Conservation (phyloP, 1,140 invertebrate species). For the Drosophila azteca region DNA sequence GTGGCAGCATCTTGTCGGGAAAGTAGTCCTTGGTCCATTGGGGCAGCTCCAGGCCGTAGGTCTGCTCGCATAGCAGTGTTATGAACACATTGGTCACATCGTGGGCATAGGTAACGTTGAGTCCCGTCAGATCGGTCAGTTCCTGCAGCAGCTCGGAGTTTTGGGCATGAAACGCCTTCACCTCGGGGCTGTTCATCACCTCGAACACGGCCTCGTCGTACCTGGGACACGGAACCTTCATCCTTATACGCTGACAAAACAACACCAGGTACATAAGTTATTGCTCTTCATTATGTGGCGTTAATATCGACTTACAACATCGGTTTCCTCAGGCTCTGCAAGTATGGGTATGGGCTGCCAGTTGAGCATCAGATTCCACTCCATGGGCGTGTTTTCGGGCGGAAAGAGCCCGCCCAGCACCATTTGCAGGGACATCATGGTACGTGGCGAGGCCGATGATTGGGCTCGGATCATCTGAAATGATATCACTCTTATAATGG, state of each 20-base stretch:
- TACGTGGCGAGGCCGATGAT: slow-evolving; percentile 89
- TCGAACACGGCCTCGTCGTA: slow-evolving; percentile 85
- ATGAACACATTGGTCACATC: slow-evolving; percentile 87
- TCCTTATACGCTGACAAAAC: slow-evolving; percentile 84
- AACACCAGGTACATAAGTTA: neutral
- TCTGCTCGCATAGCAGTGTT: slow-evolving; percentile 86
- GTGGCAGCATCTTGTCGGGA: slow-evolving; percentile 85
- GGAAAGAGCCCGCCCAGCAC: slow-evolving; percentile 89
- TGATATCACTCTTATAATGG: neutral
- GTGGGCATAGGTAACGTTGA: slow-evolving; percentile 85
- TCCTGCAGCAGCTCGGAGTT: slow-evolving; percentile 85
- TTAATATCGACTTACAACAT: slow-evolving; percentile 79
- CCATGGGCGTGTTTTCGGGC: slow-evolving; percentile 85
- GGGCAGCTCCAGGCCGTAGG: slow-evolving; percentile 86
- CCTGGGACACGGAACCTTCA: slow-evolving; percentile 84
- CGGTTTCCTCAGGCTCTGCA: slow-evolving; percentile 85
- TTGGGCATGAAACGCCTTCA: slow-evolving; percentile 84
- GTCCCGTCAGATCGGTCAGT: slow-evolving; percentile 85
- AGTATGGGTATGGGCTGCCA: slow-evolving; percentile 92
- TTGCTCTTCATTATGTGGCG: neutral
- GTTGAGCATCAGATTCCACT: slow-evolving; percentile 86
- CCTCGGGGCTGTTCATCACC: slow-evolving; percentile 83
- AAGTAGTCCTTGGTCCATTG: slow-evolving; percentile 87
- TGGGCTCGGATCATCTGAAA: slow-evolving; percentile 86
- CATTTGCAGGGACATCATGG: slow-evolving; percentile 90